Evolutionary conservation across 2,888 invertebrate species (phyloP).

Genomic region (Anoplius nigerrimus): DNA sequence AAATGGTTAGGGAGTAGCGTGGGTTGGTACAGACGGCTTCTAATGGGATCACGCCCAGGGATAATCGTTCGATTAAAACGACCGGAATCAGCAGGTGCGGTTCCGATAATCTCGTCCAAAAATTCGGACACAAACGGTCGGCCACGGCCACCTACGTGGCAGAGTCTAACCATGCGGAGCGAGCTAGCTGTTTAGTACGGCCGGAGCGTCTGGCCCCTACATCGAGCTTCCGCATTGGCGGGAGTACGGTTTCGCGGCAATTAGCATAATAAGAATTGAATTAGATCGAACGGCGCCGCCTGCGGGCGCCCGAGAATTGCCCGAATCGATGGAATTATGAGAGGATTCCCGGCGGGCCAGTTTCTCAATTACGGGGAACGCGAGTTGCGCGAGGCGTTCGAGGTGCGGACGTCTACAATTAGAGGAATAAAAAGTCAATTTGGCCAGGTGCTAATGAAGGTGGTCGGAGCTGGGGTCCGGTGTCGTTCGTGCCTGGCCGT

Average conservation of each 20-base stretch:
- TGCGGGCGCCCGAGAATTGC: not conserved
- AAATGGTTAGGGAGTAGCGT: too few relatives aligned
- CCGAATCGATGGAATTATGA: slow-evolving; percentile 12
- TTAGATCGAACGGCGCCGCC: slow-evolving; percentile 27
- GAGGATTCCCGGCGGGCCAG: slow-evolving; percentile 11
- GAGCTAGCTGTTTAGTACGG: too few relatives aligned
- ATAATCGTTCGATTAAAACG: not conserved
- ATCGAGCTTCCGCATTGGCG: too few relatives aligned
- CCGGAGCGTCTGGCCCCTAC: too few relatives aligned
- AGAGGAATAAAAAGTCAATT: slow-evolving; percentile 40
- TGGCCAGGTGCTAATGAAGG: slow-evolving; percentile 26
- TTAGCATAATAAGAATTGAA: slow-evolving; percentile 43
- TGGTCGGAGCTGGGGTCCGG: not conserved
- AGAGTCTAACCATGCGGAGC: too few relatives aligned
- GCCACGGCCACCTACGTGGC: too few relatives aligned
- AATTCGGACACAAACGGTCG: too few relatives aligned
- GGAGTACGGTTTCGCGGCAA: not conserved
- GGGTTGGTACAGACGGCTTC: not conserved
- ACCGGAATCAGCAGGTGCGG: not conserved
- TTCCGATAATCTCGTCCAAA: too few relatives aligned
- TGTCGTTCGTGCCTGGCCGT: slow-evolving; percentile 40
- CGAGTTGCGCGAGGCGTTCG: not conserved
- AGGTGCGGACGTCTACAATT: slow-evolving; percentile 21
- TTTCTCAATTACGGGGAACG: slow-evolving; percentile 11
- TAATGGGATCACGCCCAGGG: slow-evolving; percentile 9